phyloP scores from a whole-genome alignment of 2,797 vertebrate genomes.

The Neosilurus mollespiculum region DNA sequence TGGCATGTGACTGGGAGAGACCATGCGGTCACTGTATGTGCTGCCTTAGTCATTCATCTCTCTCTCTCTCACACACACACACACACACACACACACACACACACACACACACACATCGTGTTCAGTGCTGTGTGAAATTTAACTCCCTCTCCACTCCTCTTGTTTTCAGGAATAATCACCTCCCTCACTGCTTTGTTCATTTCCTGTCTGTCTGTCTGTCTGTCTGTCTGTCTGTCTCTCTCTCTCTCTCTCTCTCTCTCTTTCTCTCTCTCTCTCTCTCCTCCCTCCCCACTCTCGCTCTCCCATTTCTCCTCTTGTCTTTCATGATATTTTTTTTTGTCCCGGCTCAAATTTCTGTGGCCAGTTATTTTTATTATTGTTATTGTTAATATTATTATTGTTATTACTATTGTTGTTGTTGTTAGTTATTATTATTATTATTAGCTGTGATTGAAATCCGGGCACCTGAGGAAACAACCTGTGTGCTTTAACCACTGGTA shows the following conservation, averaged over 20 bases:
- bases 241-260: no score
- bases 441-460: constrained; percentile 13
- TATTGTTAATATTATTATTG: no score
- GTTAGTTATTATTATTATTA: constrained; percentile 5
- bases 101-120: constrained; percentile 3
- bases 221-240: neutral
- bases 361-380: constrained; percentile 3
- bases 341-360: neutral
- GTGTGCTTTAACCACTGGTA: neutral
- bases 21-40: constrained; percentile 32
- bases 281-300: neutral
- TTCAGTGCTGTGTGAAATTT: constrained; percentile 30
- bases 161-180: constrained; percentile 33
- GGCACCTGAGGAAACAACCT: constrained; percentile 14
- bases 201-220: constrained; percentile 16
- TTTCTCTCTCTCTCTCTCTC: no score
- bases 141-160: constrained; percentile 22
- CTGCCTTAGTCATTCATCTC: constrained; percentile 3
- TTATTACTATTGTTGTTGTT: no score
- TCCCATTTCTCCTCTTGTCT: constrained; percentile 15
- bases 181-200: constrained; percentile 23
- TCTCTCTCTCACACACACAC: neutral
- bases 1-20: constrained; percentile 45
- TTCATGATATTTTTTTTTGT: no score
- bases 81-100: constrained; percentile 6